Conservation (phyloP, 53 echinoderm and acorn worm species). For the Echinometra lucunter region DNA sequence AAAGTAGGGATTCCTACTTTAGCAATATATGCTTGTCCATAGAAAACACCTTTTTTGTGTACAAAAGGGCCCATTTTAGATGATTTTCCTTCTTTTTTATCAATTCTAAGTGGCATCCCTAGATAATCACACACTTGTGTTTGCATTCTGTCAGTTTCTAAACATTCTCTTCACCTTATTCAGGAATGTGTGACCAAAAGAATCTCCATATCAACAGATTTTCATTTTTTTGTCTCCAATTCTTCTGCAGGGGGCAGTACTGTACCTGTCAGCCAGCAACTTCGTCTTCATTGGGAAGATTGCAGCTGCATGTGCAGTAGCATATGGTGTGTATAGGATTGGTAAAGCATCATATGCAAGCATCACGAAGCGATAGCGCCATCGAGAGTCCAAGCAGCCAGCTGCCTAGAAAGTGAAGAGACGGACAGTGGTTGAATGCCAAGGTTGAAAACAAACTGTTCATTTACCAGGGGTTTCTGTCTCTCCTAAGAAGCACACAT, state of each 20-base stretch:
- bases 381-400: not conserved
- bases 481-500: not conserved
- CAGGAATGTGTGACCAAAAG: too few relatives aligned
- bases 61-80: too few relatives aligned
- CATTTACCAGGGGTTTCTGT: not conserved
- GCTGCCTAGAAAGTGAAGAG: not conserved
- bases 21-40: too few relatives aligned
- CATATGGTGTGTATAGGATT: conserved; percentile 57
- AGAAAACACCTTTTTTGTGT: too few relatives aligned
- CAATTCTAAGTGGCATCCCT: too few relatives aligned
- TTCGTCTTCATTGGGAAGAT: conserved; percentile 45
- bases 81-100: too few relatives aligned
- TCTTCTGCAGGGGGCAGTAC: conserved; percentile 61
- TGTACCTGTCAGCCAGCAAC: conserved; percentile 46
- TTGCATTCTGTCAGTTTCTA: too few relatives aligned
- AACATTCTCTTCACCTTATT: too few relatives aligned
- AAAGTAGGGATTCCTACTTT: too few relatives aligned
- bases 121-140: too few relatives aligned
- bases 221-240: not conserved
- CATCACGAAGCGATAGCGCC: conserved; percentile 33
- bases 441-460: not conserved
- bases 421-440: not conserved
- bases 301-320: not conserved
- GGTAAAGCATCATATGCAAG: conserved; percentile 30
- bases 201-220: not conserved